phyloP scores from a whole-genome alignment of 2,888 invertebrate species.

The Spisula solida region DNA sequence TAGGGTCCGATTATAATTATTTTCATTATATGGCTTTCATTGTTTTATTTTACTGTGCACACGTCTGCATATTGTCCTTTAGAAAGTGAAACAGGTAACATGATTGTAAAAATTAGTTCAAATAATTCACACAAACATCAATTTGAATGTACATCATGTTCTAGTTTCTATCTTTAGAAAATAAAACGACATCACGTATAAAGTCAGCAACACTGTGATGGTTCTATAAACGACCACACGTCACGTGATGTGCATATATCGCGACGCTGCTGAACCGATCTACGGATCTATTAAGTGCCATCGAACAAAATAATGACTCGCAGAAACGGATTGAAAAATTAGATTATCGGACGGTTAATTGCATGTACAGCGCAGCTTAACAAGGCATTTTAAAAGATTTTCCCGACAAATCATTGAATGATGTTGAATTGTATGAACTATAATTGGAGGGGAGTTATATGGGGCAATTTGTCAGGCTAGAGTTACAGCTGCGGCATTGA shows the following conservation, averaged over 20 bases:
- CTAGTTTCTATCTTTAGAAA: no score
- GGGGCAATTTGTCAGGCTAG: slow-evolving; percentile 68
- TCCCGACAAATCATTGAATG: slow-evolving; percentile 36
- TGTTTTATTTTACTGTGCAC: no score
- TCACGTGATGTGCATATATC: slow-evolving; percentile 41
- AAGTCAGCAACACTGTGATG: no score
- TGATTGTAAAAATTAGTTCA: no score
- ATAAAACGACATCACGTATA: no score
- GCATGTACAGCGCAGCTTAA: slow-evolving; percentile 47
- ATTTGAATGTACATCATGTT: no score
- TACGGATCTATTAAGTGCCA: slow-evolving; percentile 30
- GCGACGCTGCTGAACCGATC: slow-evolving; percentile 20
- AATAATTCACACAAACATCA: no score
- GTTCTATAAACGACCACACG: slow-evolving; percentile 16
- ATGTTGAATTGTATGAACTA: slow-evolving; percentile 54
- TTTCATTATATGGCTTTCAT: no score
- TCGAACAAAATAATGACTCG: slow-evolving; percentile 41
- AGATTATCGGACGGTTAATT: slow-evolving; percentile 58
- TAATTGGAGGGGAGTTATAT: slow-evolving; percentile 53
- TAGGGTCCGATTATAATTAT: no score
- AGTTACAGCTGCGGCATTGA: slow-evolving; percentile 58
- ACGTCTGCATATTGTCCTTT: no score
- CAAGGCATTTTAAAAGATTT: slow-evolving; percentile 53
- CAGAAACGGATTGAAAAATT: slow-evolving; percentile 55
- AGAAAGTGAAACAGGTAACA: no score